phyloP scores from a whole-genome alignment of 2,888 invertebrate genomes.

The Oscheius onirici region DNA sequence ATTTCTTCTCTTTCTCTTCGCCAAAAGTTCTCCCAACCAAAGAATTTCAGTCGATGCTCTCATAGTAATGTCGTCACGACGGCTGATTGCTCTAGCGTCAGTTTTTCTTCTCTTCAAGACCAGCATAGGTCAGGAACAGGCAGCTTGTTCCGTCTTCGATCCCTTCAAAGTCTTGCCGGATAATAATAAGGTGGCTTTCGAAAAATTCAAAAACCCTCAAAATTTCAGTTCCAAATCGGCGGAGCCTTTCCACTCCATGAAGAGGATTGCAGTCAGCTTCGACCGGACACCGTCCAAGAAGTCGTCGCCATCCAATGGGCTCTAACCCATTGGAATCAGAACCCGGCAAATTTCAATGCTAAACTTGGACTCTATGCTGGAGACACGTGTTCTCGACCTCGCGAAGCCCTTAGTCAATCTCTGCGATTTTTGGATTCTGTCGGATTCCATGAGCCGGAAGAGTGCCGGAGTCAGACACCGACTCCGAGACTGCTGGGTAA shows the following conservation, averaged over 20 bases:
- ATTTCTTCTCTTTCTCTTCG: not conserved
- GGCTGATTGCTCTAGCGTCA: constrained; percentile 4
- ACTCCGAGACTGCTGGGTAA: constrained; percentile 14
- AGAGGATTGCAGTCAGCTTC: constrained; percentile 62
- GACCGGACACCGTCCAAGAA: constrained; percentile 69
- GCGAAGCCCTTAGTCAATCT: constrained; percentile 67
- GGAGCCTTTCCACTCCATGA: constrained; percentile 70
- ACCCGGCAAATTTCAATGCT: constrained; percentile 54
- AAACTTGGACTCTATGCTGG: constrained; percentile 69
- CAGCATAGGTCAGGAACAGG: not conserved
- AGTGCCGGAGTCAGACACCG: constrained; percentile 56
- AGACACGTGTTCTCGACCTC: constrained; percentile 68
- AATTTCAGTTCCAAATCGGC: constrained; percentile 67
- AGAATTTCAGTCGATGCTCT: constrained; percentile 21
- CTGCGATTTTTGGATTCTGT: constrained; percentile 68
- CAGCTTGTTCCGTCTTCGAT: constrained; percentile 66
- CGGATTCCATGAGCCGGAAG: constrained; percentile 68
- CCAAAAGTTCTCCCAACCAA: not conserved
- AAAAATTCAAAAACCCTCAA: not conserved
- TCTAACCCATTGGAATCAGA: constrained; percentile 71
- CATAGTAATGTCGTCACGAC: constrained; percentile 14
- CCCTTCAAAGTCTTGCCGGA: constrained; percentile 70
- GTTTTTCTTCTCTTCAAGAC: constrained; percentile 3
- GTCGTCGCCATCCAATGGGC: constrained; percentile 72
- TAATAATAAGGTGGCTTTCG: constrained; percentile 58